Base-by-base conservation (phyloP, 1,140 invertebrate genomes). In the Marisa cornuarietis region DNA sequence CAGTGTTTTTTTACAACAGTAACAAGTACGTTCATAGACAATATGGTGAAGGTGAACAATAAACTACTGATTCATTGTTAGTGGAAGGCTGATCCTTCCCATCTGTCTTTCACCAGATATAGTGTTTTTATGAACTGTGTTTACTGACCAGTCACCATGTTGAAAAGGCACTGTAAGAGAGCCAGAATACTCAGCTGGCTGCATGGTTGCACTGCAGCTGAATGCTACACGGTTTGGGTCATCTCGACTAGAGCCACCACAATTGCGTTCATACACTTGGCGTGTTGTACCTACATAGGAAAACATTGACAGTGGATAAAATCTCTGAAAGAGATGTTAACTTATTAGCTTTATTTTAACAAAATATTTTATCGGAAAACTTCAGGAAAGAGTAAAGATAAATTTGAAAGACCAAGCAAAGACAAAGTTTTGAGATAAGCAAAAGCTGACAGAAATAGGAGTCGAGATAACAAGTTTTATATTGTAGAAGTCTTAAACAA, bases 141-240 rank as follows among this genome's bases (percentile, higher is more conserved):
- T 20, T 49, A 51, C 49, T 74, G 49, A 74, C 72, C 72, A n/a
- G 72, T 74, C 72, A 24, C 61, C 72, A 24, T 74, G 72, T 3
- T 5, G 31, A 16, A 74, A 74, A 20, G 72, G 72, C 8, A 49
- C 24, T 20, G 72, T 10, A 51, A 74, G 51, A n/a, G 14, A 54
- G 72, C 20, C 11, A 18, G 49, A 54, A 49, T 58, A 74, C 26
- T 49, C 14, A 10, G 26, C 26, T 52, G 26, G 20, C 3, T 74
- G 49, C 20, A 74, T 22, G 14, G 72, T 74, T 18, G 31, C 72
- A 16, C 20, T 22, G 16, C 72, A 74, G 16, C 51, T 61, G 9
- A 74, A 24, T 51, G 54, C 51, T 26, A 16, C 14, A 10, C 18
- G 31, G 72, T 74, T 58, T 5, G 72, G 72, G 61, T 16, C 61